phyloP scores from a whole-genome alignment of 2,888 invertebrate species.

The Latrodectus hesperus region DNA sequence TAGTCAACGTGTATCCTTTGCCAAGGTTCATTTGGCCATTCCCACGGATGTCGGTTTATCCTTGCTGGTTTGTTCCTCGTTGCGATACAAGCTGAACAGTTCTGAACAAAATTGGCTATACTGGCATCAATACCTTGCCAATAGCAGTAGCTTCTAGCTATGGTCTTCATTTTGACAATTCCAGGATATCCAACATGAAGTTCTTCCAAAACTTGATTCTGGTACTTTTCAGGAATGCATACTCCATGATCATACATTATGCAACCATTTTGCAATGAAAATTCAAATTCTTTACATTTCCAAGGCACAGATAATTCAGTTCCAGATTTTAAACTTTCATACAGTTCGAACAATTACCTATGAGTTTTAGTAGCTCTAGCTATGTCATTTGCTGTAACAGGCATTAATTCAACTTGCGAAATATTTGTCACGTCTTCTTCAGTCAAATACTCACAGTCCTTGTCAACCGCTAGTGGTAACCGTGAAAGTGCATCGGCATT shows the following conservation, averaged over 20 bases:
- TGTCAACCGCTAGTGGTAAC: conserved; percentile 46
- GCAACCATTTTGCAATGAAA: conserved; percentile 52
- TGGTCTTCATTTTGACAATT: conserved; percentile 40
- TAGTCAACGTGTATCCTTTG: conserved; percentile 47
- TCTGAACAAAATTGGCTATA: conserved; percentile 37
- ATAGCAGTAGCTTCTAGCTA: conserved; percentile 49
- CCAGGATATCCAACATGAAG: conserved; percentile 24
- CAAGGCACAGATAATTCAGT: conserved; percentile 51
- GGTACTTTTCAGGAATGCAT: conserved; percentile 37
- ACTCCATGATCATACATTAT: conserved; percentile 45
- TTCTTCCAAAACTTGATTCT: too few species aligned
- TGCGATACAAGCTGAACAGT: conserved; percentile 34
- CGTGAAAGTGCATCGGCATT: conserved; percentile 48
- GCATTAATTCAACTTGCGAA: conserved; percentile 47
- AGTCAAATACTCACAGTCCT: conserved; percentile 43
- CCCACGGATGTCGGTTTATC: conserved; percentile 35
- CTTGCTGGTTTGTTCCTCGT: conserved; percentile 28
- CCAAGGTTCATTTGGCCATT: conserved; percentile 24
- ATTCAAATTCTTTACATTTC: conserved; percentile 50
- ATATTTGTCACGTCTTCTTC: conserved; percentile 47
- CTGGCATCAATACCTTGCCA: conserved; percentile 47
- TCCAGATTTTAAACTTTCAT: conserved; percentile 51
- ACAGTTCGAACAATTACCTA: conserved; percentile 50
- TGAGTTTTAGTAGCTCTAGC: conserved; percentile 53
- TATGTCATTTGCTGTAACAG: conserved; percentile 51